Conservation (phyloP, 2,888 invertebrate species). For the Brassicogethes aeneus region DNA sequence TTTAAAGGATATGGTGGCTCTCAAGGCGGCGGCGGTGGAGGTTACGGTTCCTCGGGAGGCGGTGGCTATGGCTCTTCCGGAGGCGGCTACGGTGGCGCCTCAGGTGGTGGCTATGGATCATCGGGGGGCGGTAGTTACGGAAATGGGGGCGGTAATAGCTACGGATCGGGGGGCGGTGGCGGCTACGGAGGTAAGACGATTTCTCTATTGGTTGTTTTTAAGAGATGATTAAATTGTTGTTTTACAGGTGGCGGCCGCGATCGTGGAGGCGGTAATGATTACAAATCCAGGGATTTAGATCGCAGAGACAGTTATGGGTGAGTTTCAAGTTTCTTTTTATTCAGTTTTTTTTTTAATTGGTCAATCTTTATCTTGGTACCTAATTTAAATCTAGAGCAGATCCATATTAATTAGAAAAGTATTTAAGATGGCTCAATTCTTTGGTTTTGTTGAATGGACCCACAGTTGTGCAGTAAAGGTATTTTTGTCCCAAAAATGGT, state of each 20-base stretch:
- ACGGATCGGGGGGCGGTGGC: constrained; percentile 17
- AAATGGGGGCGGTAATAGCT: constrained; percentile 4
- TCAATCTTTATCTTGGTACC: too few species aligned
- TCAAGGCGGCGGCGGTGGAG: constrained; percentile 26
- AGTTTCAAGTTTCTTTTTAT: constrained; percentile 31
- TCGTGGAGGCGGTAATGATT: constrained; percentile 41
- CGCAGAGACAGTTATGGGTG: constrained; percentile 52
- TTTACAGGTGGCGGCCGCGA: constrained; percentile 44
- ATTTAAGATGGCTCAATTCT: too few species aligned
- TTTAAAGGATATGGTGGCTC: background rate
- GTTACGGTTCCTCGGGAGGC: constrained; percentile 39
- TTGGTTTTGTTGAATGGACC: too few species aligned
- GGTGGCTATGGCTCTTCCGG: constrained; percentile 40
- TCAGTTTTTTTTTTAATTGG: too few species aligned
- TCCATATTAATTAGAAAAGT: too few species aligned
- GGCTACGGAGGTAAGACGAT: constrained; percentile 23
- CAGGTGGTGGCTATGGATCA: constrained; percentile 30
- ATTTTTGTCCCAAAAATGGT: too few species aligned
- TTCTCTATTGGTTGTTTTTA: constrained; percentile 6
- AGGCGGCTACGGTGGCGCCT: constrained; percentile 28
- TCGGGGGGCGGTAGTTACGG: constrained; percentile 42
- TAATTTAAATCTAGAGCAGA: too few species aligned
- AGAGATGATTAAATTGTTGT: constrained; percentile 5
- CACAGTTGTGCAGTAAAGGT: too few species aligned
- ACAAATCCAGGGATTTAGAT: constrained; percentile 47